phyloP scores from a whole-genome alignment of 2,113 vertebrate species.

The Anguilla rostrata region DNA sequence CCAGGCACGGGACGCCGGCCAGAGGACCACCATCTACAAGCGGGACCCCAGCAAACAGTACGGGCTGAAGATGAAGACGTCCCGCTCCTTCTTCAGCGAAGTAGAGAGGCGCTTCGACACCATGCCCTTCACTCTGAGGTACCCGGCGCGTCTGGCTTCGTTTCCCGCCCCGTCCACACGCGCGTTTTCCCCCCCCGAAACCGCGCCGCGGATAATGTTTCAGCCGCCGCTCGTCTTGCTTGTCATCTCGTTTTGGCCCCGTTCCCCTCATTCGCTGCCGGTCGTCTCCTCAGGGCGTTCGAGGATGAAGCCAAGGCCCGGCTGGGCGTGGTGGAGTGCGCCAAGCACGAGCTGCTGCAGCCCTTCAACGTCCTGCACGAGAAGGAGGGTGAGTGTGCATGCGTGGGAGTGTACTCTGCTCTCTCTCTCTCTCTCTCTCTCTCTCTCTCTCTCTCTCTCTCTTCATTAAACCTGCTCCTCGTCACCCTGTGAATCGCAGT shows the following conservation, averaged over 20 bases:
- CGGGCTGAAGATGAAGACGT: conserved; percentile 97
- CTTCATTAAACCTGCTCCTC: too few relatives aligned
- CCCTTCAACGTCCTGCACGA: conserved; percentile 95
- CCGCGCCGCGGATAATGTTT: too few relatives aligned
- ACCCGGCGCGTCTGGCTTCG: background rate
- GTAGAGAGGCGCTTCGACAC: conserved; percentile 92
- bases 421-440: too few relatives aligned
- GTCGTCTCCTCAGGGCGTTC: conserved; percentile 75
- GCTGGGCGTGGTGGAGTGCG: conserved; percentile 93
- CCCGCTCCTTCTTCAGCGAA: conserved; percentile 94
- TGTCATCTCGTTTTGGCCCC: background rate
- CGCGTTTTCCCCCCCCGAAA: too few relatives aligned
- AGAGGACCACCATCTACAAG: conserved; percentile 97
- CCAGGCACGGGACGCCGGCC: conserved; percentile 90
- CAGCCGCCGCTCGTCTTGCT: too few relatives aligned
- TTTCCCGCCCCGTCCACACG: too few relatives aligned
- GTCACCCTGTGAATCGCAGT: too few relatives aligned
- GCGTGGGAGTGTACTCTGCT: too few relatives aligned
- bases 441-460: too few relatives aligned
- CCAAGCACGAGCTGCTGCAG: conserved; percentile 94
- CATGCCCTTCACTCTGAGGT: conserved; percentile 98
- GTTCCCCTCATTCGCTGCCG: background rate
- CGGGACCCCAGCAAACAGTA: conserved; percentile 96
- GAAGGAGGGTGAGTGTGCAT: conserved; percentile 83
- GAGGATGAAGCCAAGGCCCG: conserved; percentile 95